These are phyloP conservation scores for Atlantisia rogersi DNA, from an alignment of 2,113 vertebrate genomes.

Conservation along the genomic window DNA sequence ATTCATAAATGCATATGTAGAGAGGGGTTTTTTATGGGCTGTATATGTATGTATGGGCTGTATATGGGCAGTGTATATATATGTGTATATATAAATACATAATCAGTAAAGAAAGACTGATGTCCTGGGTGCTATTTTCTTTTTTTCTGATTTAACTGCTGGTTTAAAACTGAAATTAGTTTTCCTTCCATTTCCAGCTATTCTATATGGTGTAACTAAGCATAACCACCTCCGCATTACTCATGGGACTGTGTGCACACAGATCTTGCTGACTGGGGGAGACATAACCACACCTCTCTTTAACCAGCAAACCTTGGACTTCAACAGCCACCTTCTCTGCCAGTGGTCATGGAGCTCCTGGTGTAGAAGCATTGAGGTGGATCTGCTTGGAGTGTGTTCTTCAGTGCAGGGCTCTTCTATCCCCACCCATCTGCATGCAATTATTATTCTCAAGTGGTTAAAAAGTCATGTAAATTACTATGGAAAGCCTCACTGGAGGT, in stretches of 20 bases:
- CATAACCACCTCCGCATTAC: background rate
- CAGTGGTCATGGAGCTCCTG: background rate
- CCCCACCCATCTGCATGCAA: background rate
- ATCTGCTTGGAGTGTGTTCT: background rate
- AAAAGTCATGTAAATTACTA: background rate
- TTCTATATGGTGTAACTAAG: background rate
- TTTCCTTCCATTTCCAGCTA: background rate
- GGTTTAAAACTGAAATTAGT: slow-evolving; percentile 16
- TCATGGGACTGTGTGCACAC: background rate
- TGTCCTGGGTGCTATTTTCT: background rate
- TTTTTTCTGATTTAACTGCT: background rate
- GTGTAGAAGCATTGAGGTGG: background rate
- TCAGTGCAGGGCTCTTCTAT: background rate
- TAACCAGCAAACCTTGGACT: background rate
- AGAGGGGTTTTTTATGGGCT: background rate
- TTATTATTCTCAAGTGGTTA: background rate
- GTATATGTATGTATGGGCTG: background rate
- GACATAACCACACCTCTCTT: background rate
- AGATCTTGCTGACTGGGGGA: background rate
- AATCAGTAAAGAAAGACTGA: background rate
- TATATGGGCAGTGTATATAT: background rate
- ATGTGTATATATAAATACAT: background rate
- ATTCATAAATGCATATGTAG: background rate
- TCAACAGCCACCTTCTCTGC: background rate
- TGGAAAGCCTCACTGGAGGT: background rate